Percentiles rank a stretch among this genome's conserved stretches.
Evolutionary conservation across 2,797 vertebrate species (phyloP).

Genomic region (Acanthopagrus latus): DNA sequence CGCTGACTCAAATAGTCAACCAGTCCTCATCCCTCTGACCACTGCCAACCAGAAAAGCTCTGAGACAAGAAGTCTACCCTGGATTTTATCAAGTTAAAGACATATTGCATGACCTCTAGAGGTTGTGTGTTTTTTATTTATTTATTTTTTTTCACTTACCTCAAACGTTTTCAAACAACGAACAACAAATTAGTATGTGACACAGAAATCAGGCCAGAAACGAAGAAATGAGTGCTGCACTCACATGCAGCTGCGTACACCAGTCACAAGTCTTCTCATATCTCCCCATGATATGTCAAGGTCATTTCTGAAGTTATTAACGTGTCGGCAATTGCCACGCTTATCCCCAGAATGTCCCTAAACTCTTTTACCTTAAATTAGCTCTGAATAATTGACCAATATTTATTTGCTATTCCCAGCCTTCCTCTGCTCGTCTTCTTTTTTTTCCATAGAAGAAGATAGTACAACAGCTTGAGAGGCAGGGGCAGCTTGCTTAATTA

Average conservation of each 20-base stretch:
- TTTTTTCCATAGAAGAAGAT: conserved; percentile 53
- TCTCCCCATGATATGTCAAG: conserved; percentile 10
- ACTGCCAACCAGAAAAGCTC: not conserved
- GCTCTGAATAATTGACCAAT: conserved; percentile 59
- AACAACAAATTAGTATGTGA: not conserved
- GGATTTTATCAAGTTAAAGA: not conserved
- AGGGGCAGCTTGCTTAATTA: conserved; percentile 78
- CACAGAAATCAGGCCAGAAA: not conserved
- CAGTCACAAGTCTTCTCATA: not conserved
- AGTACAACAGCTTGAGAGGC: conserved; percentile 73
- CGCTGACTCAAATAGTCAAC: too few species aligned
- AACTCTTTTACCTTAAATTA: conserved; percentile 50
- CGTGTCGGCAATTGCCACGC: conserved; percentile 21
- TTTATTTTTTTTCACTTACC: not conserved
- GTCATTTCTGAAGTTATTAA: conserved; percentile 37
- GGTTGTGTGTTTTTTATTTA: not conserved
- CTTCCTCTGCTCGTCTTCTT: conserved; percentile 48
- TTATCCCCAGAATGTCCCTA: conserved; percentile 26
- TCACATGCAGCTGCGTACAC: not conserved
- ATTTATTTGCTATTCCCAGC: conserved; percentile 66
- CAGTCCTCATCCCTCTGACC: too few species aligned
- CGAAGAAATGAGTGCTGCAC: not conserved
- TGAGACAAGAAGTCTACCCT: not conserved
- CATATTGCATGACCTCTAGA: not conserved
- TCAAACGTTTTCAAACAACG: not conserved